A percentile compares a stretch with the other conserved stretches of the same genome.
phyloP scores from a whole-genome alignment of 2,113 vertebrate genomes.

The Copsychus sechellarum region DNA sequence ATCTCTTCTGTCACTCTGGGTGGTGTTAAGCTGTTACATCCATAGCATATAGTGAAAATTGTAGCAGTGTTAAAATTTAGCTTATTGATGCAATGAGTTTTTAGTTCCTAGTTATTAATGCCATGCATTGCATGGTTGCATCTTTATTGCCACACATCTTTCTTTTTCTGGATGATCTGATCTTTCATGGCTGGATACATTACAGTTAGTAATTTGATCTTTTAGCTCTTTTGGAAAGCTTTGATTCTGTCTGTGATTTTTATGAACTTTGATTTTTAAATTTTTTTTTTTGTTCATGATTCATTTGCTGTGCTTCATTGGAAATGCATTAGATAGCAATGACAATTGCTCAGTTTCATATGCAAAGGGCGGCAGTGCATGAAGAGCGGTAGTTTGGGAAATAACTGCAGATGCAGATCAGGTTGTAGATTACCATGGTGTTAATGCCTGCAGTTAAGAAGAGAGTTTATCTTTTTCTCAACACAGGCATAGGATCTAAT shows the following conservation, averaged over 20 bases:
- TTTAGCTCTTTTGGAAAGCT: not conserved
- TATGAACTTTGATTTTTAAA: not conserved
- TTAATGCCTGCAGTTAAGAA: not conserved
- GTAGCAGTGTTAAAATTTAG: not conserved
- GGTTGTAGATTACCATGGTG: not conserved
- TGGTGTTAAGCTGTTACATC: not conserved
- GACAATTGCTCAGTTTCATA: not conserved
- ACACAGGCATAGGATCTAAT: not conserved
- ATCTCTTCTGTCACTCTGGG: not conserved
- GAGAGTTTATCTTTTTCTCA: not conserved
- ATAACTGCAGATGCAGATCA: not conserved
- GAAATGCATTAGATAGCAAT: not conserved
- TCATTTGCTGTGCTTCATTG: not conserved
- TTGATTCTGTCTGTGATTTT: not conserved
- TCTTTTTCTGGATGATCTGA: not conserved
- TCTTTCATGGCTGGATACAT: not conserved
- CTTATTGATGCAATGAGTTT: not conserved
- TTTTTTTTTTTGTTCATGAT: rapidly evolving
- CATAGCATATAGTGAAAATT: not conserved
- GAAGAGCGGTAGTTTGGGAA: not conserved
- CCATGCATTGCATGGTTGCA: not conserved
- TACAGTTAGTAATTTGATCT: not conserved
- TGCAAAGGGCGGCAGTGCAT: not conserved
- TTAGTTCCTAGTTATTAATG: not conserved
- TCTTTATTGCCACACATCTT: not conserved